These are phyloP conservation scores for Nycticorax nycticorax DNA, from an alignment of 2,113 vertebrate genomes.

Conservation along the genomic window DNA sequence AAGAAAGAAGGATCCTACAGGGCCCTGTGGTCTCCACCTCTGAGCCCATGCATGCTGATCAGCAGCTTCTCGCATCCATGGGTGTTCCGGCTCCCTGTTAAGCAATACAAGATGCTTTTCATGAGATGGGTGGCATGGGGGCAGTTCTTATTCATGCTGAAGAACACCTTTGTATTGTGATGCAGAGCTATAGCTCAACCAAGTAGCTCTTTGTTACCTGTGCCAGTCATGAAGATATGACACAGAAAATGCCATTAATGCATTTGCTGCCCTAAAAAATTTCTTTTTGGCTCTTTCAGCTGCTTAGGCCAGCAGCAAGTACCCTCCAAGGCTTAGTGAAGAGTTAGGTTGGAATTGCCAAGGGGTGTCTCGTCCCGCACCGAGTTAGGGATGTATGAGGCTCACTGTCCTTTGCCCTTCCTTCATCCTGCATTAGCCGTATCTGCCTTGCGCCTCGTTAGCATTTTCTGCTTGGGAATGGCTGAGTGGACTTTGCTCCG, in stretches of 20 bases:
- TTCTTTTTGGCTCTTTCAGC: not conserved
- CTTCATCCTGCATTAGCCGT: not conserved
- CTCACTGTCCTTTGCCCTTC: not conserved
- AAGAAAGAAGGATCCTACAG: not conserved
- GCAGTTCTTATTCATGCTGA: not conserved
- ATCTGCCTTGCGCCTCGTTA: not conserved
- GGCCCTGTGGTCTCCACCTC: not conserved
- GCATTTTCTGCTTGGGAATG: not conserved
- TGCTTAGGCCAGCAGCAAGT: not conserved
- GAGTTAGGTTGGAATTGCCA: constrained; percentile 27
- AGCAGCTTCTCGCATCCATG: not conserved
- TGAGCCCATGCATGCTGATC: not conserved
- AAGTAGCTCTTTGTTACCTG: not conserved
- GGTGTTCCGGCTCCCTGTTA: not conserved
- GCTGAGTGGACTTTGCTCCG: not conserved
- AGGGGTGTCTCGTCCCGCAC: not conserved
- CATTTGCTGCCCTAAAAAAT: not conserved
- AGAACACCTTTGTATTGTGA: not conserved
- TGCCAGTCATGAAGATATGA: not conserved
- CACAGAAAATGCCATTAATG: not conserved
- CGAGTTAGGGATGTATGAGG: not conserved
- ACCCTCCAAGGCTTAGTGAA: not conserved
- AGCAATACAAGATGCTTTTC: not conserved
- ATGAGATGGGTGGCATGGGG: not conserved
- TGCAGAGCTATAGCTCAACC: not conserved